A percentile compares a stretch with the other conserved stretches of the same genome.
These are phyloP conservation scores for Paguma larvata DNA, from an alignment of 2,797 vertebrate species.

Conservation along the genomic window DNA sequence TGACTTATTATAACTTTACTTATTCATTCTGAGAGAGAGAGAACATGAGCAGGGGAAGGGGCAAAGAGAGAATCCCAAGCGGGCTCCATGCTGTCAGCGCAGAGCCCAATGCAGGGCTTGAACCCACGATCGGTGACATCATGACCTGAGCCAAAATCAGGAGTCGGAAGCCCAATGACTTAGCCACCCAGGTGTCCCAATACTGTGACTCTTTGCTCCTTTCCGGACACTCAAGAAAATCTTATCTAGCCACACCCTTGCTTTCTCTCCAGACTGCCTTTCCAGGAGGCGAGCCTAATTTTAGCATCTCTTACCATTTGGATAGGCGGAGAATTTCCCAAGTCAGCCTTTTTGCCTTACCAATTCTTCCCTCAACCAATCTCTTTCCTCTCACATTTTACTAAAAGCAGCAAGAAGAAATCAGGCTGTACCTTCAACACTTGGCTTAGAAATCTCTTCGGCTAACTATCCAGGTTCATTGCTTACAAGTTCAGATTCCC, in stretches of 20 bases:
- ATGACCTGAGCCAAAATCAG: too few species aligned
- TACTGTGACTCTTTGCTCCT: neutral
- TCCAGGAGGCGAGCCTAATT: neutral
- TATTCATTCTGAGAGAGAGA: too few species aligned
- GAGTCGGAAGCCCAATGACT: too few species aligned
- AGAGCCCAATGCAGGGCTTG: too few species aligned
- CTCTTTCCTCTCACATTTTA: neutral
- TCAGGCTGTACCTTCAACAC: neutral
- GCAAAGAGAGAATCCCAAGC: too few species aligned
- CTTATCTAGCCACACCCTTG: neutral
- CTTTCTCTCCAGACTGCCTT: neutral
- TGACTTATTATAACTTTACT: neutral
- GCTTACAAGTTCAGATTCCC: neutral
- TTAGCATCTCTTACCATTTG: neutral
- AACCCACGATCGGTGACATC: too few species aligned
- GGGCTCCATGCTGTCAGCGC: too few species aligned
- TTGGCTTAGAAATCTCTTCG: slow-evolving; percentile 36
- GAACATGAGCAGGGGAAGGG: too few species aligned
- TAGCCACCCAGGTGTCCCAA: neutral
- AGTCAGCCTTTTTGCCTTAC: neutral
- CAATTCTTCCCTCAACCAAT: neutral
- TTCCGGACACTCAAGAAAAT: neutral
- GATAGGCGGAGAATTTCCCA: neutral
- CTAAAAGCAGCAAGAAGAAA: slow-evolving; percentile 1
- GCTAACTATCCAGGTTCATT: neutral